A percentile compares a stretch with the other conserved stretches of the same genome.
Conservation (phyloP, 2,113 vertebrate species). For the Clarias batrachus region DNA sequence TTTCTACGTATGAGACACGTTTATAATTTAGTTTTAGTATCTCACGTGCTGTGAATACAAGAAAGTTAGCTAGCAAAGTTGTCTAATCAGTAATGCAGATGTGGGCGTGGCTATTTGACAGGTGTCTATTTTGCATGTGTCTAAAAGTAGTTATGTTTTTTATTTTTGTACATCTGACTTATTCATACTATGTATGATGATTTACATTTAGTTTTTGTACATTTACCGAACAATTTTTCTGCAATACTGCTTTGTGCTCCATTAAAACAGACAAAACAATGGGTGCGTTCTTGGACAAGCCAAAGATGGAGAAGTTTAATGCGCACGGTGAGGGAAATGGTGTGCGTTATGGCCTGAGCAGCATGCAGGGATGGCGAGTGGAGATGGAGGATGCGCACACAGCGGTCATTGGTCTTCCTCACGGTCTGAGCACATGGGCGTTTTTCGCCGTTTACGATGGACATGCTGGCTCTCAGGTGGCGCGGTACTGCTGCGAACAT, state of each 20-base stretch:
- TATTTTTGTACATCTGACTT: neutral
- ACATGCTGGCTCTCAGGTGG: constrained; percentile 86
- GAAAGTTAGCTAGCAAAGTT: neutral
- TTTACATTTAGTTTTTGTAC: neutral
- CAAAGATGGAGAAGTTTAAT: constrained; percentile 93
- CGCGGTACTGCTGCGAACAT: constrained; percentile 85
- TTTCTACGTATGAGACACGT: neutral
- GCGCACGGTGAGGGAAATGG: constrained; percentile 84
- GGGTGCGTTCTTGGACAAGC: constrained; percentile 93
- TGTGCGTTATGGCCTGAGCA: constrained; percentile 83
- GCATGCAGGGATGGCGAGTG: constrained; percentile 89
- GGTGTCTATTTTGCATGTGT: neutral
- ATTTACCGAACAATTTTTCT: neutral
- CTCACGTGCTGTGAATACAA: neutral
- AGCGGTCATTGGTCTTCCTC: constrained; percentile 84
- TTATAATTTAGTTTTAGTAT: neutral
- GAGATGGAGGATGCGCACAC: constrained; percentile 92
- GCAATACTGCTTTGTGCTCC: neutral
- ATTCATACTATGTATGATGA: neutral
- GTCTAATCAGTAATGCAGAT: neutral
- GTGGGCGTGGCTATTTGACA: constrained; percentile 40
- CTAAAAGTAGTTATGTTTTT: neutral
- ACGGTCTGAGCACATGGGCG: constrained; percentile 82
- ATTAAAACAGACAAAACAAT: constrained; percentile 65
- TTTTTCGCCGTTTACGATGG: constrained; percentile 91